Percentiles rank a stretch among this genome's conserved stretches.
These are phyloP conservation scores for Dioctria linearis DNA, from an alignment of 2,888 invertebrate species.

Conservation along the genomic window DNA sequence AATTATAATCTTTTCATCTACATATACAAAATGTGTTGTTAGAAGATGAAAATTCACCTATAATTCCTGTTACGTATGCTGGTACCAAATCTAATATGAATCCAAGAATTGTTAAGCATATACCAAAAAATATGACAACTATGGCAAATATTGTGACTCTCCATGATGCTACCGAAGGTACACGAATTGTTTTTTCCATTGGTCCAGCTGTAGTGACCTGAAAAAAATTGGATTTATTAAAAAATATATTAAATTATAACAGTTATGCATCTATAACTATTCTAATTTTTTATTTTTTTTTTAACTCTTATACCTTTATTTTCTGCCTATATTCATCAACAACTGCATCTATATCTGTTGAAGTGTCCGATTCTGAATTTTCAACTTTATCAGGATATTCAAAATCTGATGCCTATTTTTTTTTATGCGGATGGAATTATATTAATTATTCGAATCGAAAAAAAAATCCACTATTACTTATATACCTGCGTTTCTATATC, in stretches of 20 bases:
- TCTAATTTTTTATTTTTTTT: too few relatives aligned
- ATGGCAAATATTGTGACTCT: slow-evolving; percentile 68
- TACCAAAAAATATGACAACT: slow-evolving; percentile 65
- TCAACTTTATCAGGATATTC: slow-evolving; percentile 65
- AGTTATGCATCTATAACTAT: neutral
- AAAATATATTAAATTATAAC: neutral
- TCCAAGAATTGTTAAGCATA: slow-evolving; percentile 65
- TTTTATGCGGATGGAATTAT: neutral
- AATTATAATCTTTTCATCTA: neutral
- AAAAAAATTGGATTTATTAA: neutral
- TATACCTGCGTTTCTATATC: slow-evolving; percentile 68
- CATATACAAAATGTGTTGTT: neutral
- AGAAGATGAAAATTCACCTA: slow-evolving; percentile 59
- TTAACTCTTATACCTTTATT: slow-evolving; percentile 74
- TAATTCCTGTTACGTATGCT: slow-evolving; percentile 65
- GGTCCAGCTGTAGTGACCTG: slow-evolving; percentile 71
- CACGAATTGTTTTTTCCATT: slow-evolving; percentile 67
- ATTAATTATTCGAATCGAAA: neutral
- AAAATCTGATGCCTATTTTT: slow-evolving; percentile 58
- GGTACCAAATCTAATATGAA: slow-evolving; percentile 65
- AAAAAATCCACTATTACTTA: neutral
- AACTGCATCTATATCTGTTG: slow-evolving; percentile 84
- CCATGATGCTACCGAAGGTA: slow-evolving; percentile 70
- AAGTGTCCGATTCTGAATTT: slow-evolving; percentile 79
- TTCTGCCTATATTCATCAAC: slow-evolving; percentile 84